Conservation (phyloP, 35 echinoderm and acorn worm species). For the Heliocidaris erythrogramma region DNA sequence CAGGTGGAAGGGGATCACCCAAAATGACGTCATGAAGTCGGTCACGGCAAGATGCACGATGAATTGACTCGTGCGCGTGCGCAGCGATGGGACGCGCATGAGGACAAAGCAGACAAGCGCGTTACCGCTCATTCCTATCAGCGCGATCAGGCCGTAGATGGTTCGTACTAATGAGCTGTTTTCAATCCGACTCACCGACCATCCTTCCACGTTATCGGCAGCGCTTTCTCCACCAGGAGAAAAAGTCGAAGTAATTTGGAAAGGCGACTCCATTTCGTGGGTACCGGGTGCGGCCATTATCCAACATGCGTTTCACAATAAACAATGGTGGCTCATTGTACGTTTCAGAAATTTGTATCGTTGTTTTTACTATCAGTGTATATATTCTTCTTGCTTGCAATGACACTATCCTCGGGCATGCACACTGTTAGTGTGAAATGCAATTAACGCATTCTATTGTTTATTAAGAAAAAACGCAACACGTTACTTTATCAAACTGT, state of each 20-base stretch:
- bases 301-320: not conserved
- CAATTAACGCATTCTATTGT: not conserved
- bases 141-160: conserved; percentile 57
- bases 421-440: not conserved
- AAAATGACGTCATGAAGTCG: conserved; percentile 61
- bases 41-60: conserved; percentile 68
- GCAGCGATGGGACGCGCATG: conserved; percentile 60
- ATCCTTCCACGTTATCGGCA: conserved; percentile 31
- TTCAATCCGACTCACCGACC: conserved; percentile 59
- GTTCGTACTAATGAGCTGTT: not conserved
- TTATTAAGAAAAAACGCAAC: not conserved
- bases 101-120: conserved; percentile 63
- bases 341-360: not conserved
- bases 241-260: not conserved
- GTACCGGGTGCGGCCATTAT: not conserved
- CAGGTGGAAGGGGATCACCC: conserved; percentile 75
- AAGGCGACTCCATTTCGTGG: not conserved
- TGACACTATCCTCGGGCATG: not conserved
- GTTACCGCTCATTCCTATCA: conserved; percentile 61
- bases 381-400: not conserved
- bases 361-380: not conserved
- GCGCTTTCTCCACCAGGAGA: not conserved
- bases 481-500: not conserved
- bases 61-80: conserved; percentile 70
- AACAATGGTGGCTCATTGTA: not conserved